Evolutionary conservation across 92 coral and sea anemone genomes (phyloP), one percentile per base, ranked within the genome.

Genomic region (Paragorgia papillata): DNA sequence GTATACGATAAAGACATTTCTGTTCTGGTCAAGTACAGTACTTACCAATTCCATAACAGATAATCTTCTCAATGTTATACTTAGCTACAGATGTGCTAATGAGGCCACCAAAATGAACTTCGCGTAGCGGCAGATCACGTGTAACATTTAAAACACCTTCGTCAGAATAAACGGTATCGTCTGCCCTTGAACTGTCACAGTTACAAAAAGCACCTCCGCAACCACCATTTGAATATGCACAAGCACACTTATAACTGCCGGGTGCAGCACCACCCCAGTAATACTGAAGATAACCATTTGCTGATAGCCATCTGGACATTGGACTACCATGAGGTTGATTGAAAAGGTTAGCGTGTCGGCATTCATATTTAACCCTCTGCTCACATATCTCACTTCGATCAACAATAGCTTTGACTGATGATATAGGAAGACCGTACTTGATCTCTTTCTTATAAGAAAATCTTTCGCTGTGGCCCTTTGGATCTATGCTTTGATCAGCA

Each of bases 261-360:
- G 9, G 78, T 3, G 24, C 7, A 25, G 78, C 78, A n/a, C 64
- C 78, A 25, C 78, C 78, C 78, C 78, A 71, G 78, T 71, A 71
- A 55, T 71, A 71, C 25, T 71, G 78, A 4, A 71, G 78, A 71
- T 71, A 71, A 31, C 78, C 78, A 55, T 71, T 55, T 1, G 78
- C 63, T 17, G 78, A 71, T 30, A 71, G 64, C 78, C 78, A 71
- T 15, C 78, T 20, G 1, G 78, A 71, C 27, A 64, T 19, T 28
- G 78, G 63, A 9, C 30, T 44, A 33, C 78, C 78, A 20, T 59
- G 58, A 9, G 62, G 78, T 24, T 43, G 50, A 21, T 71, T 71
- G 43, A 71, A 71, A 28, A 71, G 27, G 17, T 55, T 55, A 17
- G 78, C 78, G 34, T 71, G 49, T 34, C 17, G 27, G 51, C 78